phyloP scores from a whole-genome alignment of 2,113 vertebrate genomes.

The Tretioscincus oriximinensis region DNA sequence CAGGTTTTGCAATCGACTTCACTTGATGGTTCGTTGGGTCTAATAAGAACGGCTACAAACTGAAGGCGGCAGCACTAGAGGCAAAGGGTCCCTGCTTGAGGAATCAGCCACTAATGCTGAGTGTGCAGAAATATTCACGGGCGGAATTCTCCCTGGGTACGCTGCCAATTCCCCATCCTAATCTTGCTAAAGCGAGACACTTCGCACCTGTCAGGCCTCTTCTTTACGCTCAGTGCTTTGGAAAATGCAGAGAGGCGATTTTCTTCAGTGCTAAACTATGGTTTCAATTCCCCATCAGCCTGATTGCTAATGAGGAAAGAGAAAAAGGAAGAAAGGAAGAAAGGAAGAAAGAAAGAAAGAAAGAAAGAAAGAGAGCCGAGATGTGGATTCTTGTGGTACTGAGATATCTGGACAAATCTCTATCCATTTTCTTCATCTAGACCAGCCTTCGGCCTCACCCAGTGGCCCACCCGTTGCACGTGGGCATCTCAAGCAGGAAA shows the following conservation, averaged over 20 bases:
- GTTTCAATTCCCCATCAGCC: conserved; percentile 4
- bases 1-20: background rate
- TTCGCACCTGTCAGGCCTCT: background rate
- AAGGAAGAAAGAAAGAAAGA: too few relatives aligned
- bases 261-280: background rate
- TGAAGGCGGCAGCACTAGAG: background rate
- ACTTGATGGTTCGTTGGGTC: background rate
- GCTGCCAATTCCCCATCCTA: background rate
- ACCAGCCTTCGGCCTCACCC: too few relatives aligned
- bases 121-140: background rate
- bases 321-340: background rate
- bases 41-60: background rate
- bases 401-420: too few relatives aligned
- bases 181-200: conserved; percentile 1
- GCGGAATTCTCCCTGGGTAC: background rate
- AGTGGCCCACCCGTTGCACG: too few relatives aligned
- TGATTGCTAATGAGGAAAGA: conserved; percentile 4
- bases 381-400: background rate
- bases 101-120: background rate
- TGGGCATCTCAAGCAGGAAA: too few relatives aligned
- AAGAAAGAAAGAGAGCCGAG: background rate
- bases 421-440: too few relatives aligned
- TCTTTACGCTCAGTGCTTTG: conserved; percentile 14
- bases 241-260: conserved; percentile 1
- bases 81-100: too few relatives aligned